Conservation (phyloP, 2,113 vertebrate species). For the Scytalopus superciliaris region DNA sequence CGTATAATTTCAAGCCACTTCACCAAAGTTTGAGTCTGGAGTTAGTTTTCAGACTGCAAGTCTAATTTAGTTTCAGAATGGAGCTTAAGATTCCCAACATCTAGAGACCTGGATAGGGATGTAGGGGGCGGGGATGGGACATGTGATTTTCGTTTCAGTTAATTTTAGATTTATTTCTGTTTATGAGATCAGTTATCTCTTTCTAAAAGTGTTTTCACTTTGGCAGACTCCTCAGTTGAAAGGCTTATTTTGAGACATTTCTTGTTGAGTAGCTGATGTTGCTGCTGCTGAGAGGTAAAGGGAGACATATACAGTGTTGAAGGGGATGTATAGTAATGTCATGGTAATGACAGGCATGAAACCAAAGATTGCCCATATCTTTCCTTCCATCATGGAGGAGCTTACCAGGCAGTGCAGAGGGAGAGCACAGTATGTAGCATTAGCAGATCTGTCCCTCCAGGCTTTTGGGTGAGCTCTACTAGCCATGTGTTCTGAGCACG, state of each 20-base stretch:
- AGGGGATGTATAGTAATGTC: slow-evolving; percentile 3
- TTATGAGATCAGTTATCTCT: slow-evolving; percentile 58
- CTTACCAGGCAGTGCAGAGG: background rate
- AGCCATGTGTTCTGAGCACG: background rate
- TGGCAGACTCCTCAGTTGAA: slow-evolving; percentile 48
- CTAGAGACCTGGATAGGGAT: background rate
- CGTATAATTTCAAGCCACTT: background rate
- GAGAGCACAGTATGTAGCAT: background rate
- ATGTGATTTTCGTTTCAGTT: slow-evolving; percentile 54
- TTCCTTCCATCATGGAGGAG: slow-evolving; percentile 7
- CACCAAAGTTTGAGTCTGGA: background rate
- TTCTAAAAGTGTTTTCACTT: slow-evolving; percentile 58
- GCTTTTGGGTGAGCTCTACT: background rate
- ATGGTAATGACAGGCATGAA: slow-evolving; percentile 32
- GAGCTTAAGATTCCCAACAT: slow-evolving; percentile 16
- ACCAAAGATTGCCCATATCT: background rate
- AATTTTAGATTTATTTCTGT: slow-evolving; percentile 60
- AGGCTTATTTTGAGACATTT: slow-evolving; percentile 52
- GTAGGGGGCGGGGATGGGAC: background rate
- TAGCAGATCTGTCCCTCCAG: background rate
- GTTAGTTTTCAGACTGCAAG: background rate
- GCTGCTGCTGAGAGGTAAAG: slow-evolving; percentile 45
- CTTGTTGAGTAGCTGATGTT: slow-evolving; percentile 30
- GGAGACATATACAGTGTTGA: background rate
- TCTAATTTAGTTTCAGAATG: slow-evolving; percentile 20